Conservation (phyloP, 2,113 vertebrate species). For the Salvelinus namaycush region DNA sequence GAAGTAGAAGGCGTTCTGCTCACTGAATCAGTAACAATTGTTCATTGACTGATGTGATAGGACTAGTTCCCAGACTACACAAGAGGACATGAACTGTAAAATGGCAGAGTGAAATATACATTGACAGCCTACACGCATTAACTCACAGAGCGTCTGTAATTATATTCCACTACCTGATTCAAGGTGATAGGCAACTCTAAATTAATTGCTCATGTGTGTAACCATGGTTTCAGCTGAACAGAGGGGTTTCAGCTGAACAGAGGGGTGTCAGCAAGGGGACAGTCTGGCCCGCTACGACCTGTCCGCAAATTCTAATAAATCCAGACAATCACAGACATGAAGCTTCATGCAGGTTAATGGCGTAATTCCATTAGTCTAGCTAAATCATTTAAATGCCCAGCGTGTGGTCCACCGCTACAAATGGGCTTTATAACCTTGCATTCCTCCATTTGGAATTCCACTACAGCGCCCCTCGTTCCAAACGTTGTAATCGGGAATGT, state of each 20-base stretch:
- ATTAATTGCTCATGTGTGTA: not conserved
- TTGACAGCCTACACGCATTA: not conserved
- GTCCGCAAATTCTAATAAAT: slow-evolving; percentile 21
- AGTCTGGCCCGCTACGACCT: slow-evolving; percentile 22
- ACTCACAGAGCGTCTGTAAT: not conserved
- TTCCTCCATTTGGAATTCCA: slow-evolving; percentile 61
- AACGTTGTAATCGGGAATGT: slow-evolving; percentile 48
- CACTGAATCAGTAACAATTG: not conserved
- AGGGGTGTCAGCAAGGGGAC: not conserved
- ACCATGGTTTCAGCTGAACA: slow-evolving; percentile 14
- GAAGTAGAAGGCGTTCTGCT: not conserved
- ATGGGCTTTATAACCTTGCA: slow-evolving; percentile 67
- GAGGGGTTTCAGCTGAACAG: slow-evolving; percentile 5
- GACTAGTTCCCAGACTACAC: not conserved
- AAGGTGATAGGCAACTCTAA: slow-evolving; percentile 1
- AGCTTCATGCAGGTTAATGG: slow-evolving; percentile 40
- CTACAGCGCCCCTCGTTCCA: slow-evolving; percentile 53
- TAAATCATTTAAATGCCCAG: slow-evolving; percentile 67
- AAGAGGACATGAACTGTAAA: not conserved
- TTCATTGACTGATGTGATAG: not conserved
- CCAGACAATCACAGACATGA: slow-evolving; percentile 42
- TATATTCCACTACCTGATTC: not conserved
- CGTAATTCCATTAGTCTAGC: slow-evolving; percentile 68
- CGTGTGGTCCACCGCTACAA: slow-evolving; percentile 69
- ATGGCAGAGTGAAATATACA: slow-evolving; percentile 6